A percentile compares a stretch with the other conserved stretches of the same genome.
Conservation (phyloP, 2,888 invertebrate genomes). For the Esperia sulphurella region DNA sequence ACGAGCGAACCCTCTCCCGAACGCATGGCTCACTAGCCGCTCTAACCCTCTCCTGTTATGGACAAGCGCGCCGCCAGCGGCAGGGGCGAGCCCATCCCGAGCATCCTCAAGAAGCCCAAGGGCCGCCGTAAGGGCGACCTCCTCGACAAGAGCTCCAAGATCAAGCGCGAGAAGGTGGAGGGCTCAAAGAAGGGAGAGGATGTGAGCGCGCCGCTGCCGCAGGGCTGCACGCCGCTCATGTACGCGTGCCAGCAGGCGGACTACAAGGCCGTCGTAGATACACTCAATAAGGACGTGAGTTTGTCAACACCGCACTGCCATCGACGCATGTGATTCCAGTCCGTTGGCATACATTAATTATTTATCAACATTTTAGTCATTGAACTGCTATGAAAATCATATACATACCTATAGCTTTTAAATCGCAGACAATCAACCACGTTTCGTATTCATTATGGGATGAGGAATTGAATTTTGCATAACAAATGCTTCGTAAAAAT, state of each 20-base stretch:
- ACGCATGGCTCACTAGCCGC: conserved; percentile 36
- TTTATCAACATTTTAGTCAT: neutral
- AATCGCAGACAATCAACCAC: too few species aligned
- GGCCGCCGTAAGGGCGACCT: conserved; percentile 57
- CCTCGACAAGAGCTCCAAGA: conserved; percentile 67
- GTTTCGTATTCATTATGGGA: too few species aligned
- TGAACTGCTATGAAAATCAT: too few species aligned
- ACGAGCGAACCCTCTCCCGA: conserved; percentile 16
- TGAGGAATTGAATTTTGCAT: neutral
- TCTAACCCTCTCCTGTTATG: conserved; percentile 55
- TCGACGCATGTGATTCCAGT: conserved; percentile 1
- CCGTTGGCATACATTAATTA: neutral
- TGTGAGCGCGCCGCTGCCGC: conserved; percentile 69
- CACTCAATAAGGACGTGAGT: conserved; percentile 88
- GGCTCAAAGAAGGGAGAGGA: conserved; percentile 48
- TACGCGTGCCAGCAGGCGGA: conserved; percentile 94
- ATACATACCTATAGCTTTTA: too few species aligned
- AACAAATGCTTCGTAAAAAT: neutral
- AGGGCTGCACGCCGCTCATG: conserved; percentile 92
- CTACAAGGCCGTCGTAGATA: conserved; percentile 85
- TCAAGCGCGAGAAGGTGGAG: conserved; percentile 65
- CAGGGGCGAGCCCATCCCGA: conserved; percentile 68
- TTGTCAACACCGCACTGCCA: conserved; percentile 6
- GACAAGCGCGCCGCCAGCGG: conserved; percentile 63
- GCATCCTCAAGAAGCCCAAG: conserved; percentile 70